Evolutionary conservation across 2,888 invertebrate genomes (phyloP).

Genomic region (Plutella xylostella): DNA sequence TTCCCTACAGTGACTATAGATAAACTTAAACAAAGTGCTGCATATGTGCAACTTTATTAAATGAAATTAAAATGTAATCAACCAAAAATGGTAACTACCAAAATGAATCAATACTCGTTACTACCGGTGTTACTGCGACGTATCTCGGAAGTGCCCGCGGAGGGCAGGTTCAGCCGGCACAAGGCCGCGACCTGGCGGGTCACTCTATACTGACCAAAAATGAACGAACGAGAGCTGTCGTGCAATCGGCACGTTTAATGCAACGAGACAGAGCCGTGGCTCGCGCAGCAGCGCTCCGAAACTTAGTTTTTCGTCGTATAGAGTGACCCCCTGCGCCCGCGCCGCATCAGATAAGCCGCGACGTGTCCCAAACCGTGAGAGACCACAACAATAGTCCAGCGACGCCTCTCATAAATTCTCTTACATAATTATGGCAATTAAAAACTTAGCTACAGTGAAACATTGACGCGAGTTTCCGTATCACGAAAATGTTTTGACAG

Average conservation of each 20-base stretch:
- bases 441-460: too few species aligned
- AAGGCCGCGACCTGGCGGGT: too few species aligned
- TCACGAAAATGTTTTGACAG: too few species aligned
- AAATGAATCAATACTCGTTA: too few species aligned
- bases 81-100: too few species aligned
- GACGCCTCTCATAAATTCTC: slow-evolving; percentile 41
- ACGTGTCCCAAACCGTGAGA: slow-evolving; percentile 4
- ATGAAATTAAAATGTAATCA: too few species aligned
- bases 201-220: not conserved
- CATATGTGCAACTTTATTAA: not conserved
- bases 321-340: not conserved
- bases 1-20: not conserved
- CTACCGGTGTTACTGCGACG: too few species aligned
- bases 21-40: not conserved
- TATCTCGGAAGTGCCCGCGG: too few species aligned
- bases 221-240: not conserved
- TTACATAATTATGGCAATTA: slow-evolving; percentile 55
- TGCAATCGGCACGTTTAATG: not conserved
- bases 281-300: not conserved
- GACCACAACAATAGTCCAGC: not conserved
- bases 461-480: too few species aligned
- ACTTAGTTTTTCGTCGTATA: too few species aligned
- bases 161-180: too few species aligned
- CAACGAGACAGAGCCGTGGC: not conserved
- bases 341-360: not conserved